Conservation (phyloP, 2,888 invertebrate species). For the Clivina fossor region DNA sequence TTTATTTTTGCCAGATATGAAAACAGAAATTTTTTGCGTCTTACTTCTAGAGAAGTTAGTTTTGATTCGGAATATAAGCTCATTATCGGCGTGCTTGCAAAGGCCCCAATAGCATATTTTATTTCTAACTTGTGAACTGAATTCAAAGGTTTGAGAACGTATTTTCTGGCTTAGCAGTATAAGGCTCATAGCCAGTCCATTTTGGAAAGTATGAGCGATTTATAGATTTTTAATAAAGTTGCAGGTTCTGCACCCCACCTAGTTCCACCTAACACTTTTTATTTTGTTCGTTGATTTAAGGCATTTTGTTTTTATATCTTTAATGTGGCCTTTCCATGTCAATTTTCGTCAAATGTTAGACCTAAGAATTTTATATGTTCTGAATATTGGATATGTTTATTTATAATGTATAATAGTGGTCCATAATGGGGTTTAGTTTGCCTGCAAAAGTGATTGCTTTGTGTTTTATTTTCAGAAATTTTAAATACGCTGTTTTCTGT, state of each 20-base stretch:
- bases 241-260: slow-evolving; percentile 1
- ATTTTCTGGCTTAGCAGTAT: not conserved
- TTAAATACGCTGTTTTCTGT: not conserved
- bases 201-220: not conserved
- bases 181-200: not conserved
- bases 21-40: not conserved
- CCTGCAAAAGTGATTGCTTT: slow-evolving; percentile 3
- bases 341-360: slow-evolving; percentile 36
- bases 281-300: not conserved
- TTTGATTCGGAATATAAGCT: not conserved
- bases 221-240: not conserved
- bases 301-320: slow-evolving; percentile 23
- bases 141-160: not conserved
- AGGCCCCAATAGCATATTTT: slow-evolving; percentile 1
- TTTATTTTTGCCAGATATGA: not conserved
- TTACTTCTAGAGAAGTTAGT: not conserved
- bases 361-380: slow-evolving; percentile 31
- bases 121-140: not conserved
- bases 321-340: slow-evolving; percentile 36
- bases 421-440: not conserved
- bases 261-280: slow-evolving; percentile 1
- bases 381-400: slow-evolving; percentile 1
- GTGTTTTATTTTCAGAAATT: not conserved
- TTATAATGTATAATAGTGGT: not conserved
- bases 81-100: not conserved